These are phyloP conservation scores for Melieria picta DNA, from an alignment of 2,888 invertebrate species.

Conservation along the genomic window DNA sequence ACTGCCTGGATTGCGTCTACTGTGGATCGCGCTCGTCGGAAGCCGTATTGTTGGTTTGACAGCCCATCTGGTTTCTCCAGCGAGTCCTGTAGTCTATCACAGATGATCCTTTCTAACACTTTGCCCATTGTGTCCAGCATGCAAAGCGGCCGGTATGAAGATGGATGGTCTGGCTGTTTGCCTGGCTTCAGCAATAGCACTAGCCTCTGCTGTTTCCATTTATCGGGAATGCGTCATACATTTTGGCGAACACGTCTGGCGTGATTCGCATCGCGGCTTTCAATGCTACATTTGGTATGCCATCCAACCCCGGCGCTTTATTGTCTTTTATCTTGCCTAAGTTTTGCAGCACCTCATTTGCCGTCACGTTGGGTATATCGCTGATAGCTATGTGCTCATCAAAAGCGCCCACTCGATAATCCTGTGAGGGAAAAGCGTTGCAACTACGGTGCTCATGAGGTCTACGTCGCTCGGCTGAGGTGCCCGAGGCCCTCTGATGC, in stretches of 20 bases:
- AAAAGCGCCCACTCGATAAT: no score
- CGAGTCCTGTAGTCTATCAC: no score
- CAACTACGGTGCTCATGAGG: no score
- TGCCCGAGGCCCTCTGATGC: no score
- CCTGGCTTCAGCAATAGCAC: slow-evolving; percentile 4
- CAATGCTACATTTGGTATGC: slow-evolving; percentile 6
- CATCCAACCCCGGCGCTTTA: slow-evolving; percentile 22
- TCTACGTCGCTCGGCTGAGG: no score
- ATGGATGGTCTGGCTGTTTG: background rate
- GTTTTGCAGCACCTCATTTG: background rate
- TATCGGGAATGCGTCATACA: slow-evolving; percentile 7
- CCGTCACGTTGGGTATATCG: background rate
- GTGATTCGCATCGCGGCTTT: background rate
- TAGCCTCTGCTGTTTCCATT: slow-evolving; percentile 11
- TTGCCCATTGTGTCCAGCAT: slow-evolving; percentile 7
- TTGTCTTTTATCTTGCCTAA: background rate
- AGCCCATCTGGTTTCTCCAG: no score
- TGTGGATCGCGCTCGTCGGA: no score
- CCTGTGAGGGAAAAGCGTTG: no score
- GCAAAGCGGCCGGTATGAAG: background rate
- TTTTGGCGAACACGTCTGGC: slow-evolving; percentile 1
- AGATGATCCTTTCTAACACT: no score
- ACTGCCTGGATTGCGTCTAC: no score
- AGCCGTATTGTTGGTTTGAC: no score
- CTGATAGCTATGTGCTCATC: no score